Evolutionary conservation across 2,888 invertebrate species (phyloP).

Genomic region (Dynastes hyllus): DNA sequence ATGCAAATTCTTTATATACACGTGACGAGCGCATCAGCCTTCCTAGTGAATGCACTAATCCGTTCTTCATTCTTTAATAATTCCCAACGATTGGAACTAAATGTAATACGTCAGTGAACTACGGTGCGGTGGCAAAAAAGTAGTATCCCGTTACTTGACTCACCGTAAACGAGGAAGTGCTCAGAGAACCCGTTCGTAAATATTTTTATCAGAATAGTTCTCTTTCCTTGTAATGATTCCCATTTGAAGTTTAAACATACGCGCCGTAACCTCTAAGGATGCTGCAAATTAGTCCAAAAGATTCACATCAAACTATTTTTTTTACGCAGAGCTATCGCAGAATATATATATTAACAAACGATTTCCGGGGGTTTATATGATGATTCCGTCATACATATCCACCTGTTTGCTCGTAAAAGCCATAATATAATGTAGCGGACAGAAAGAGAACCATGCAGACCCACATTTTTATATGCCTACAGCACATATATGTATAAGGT

Average conservation of each 20-base stretch:
- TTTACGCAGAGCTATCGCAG: background rate
- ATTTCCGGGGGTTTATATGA: too few relatives aligned
- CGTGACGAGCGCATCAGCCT: background rate
- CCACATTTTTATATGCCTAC: too few relatives aligned
- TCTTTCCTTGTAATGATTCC: slow-evolving; percentile 16
- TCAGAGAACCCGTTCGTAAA: slow-evolving; percentile 56
- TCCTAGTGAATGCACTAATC: slow-evolving; percentile 9
- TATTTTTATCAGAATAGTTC: slow-evolving; percentile 36
- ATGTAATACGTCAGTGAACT: slow-evolving; percentile 28
- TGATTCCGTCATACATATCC: too few relatives aligned
- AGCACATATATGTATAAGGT: too few relatives aligned
- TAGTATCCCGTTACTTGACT: slow-evolving; percentile 56
- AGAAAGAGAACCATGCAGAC: too few relatives aligned
- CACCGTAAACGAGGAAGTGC: slow-evolving; percentile 57
- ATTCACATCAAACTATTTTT: background rate
- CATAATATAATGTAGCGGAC: too few relatives aligned
- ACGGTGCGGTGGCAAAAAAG: slow-evolving; percentile 43
- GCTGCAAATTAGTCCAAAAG: too few relatives aligned
- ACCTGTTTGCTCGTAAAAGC: too few relatives aligned
- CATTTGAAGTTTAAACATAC: background rate
- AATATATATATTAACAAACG: too few relatives aligned
- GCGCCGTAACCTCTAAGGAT: too few relatives aligned
- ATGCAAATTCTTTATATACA: background rate
- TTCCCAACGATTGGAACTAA: slow-evolving; percentile 5
- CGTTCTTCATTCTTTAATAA: slow-evolving; percentile 24